phyloP scores from a whole-genome alignment of 2,113 vertebrate species.

The Hiodon alosoides region DNA sequence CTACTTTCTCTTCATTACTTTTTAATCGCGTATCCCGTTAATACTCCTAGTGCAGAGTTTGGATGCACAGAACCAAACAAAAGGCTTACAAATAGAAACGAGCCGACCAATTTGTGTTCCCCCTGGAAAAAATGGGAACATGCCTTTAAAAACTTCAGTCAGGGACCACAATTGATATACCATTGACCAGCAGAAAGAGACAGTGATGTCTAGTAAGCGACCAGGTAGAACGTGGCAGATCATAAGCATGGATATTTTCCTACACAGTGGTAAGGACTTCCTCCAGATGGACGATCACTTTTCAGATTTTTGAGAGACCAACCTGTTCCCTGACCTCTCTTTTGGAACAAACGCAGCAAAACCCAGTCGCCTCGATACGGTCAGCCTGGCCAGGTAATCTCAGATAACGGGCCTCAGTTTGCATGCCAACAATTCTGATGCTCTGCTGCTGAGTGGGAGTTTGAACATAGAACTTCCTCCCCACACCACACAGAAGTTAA shows the following conservation, averaged over 20 bases:
- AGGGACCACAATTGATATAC: not conserved
- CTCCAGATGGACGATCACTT: not conserved
- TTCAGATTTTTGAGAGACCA: not conserved
- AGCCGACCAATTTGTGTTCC: too few relatives aligned
- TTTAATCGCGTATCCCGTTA: too few relatives aligned
- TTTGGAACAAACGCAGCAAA: not conserved
- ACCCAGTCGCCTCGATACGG: not conserved
- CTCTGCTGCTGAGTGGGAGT: constrained; percentile 8
- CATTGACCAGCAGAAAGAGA: constrained; percentile 40
- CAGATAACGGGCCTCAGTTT: constrained; percentile 16
- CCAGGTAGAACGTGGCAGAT: constrained; percentile 48
- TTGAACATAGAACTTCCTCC: constrained; percentile 17
- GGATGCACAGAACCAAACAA: too few relatives aligned
- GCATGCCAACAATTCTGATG: not conserved
- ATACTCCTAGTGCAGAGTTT: too few relatives aligned
- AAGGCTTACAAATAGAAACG: too few relatives aligned
- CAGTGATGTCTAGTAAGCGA: not conserved
- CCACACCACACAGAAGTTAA: constrained; percentile 19
- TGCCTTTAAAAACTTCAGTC: not conserved
- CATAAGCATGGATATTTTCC: constrained; percentile 47
- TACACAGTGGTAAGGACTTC: not conserved
- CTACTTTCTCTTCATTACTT: too few relatives aligned
- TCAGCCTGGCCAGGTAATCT: constrained; percentile 13
- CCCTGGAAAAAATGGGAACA: too few relatives aligned
- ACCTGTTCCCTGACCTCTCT: not conserved